Evolutionary conservation across 2,888 invertebrate species (phyloP).

Genomic region (Pegoplata infirma): DNA sequence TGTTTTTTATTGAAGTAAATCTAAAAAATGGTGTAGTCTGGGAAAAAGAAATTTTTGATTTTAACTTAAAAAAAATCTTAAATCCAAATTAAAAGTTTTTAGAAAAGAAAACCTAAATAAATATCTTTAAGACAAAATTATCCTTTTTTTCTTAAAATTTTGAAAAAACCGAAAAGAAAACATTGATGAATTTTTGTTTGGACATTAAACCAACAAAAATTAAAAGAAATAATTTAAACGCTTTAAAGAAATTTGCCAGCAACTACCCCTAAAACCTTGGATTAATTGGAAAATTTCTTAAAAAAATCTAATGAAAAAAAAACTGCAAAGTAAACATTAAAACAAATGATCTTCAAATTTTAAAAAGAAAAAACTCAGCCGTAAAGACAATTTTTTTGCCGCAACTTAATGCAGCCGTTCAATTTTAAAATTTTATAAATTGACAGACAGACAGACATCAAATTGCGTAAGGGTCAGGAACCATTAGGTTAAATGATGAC

Average conservation of each 20-base stretch:
- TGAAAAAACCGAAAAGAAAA: conserved; percentile 15
- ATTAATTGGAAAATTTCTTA: conserved; percentile 15
- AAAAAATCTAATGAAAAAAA: background rate
- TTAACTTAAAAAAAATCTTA: background rate
- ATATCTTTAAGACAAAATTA: conserved; percentile 34
- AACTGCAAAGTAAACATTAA: conserved; percentile 53
- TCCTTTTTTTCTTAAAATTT: conserved; percentile 2
- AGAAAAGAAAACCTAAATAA: conserved; percentile 46
- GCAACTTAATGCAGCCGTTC: conserved; percentile 59
- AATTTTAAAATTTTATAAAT: conserved; percentile 11
- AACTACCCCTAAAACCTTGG: conserved; percentile 37
- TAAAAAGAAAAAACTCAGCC: conserved; percentile 62
- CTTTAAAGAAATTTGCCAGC: background rate
- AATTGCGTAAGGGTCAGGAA: conserved; percentile 69
- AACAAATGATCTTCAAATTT: conserved; percentile 50
- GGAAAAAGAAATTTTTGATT: too few species aligned
- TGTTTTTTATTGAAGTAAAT: too few species aligned
- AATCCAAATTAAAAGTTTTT: conserved; percentile 25
- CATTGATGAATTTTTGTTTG: conserved; percentile 29
- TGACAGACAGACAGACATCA: background rate
- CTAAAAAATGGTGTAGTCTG: too few species aligned
- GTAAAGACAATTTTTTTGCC: conserved; percentile 64
- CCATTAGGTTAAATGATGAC: conserved; percentile 76
- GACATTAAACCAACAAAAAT: conserved; percentile 33
- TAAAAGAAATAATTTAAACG: conserved; percentile 17